A percentile compares a stretch with the other conserved stretches of the same genome.
These are phyloP conservation scores for Brachyhypopomus gauderio DNA, from an alignment of 2,113 vertebrate species.

Conservation along the genomic window DNA sequence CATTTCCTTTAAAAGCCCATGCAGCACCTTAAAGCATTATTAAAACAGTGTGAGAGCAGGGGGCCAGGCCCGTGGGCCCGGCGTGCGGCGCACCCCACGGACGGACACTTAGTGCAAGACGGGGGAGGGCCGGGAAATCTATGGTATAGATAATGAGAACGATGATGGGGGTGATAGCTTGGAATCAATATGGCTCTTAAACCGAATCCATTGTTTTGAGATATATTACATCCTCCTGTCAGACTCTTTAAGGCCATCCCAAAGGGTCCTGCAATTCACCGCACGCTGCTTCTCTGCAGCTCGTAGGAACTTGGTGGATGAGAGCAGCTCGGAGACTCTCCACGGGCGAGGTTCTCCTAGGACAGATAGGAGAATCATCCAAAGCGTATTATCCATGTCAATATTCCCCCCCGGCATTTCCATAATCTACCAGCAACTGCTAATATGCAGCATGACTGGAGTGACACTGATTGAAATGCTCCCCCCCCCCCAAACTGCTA, in stretches of 20 bases:
- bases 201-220: constrained; percentile 72
- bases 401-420: not conserved
- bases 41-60: constrained; percentile 54
- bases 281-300: constrained; percentile 30
- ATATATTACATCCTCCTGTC: constrained; percentile 70
- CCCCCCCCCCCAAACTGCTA: not conserved
- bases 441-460: not conserved
- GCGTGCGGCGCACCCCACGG: constrained; percentile 8
- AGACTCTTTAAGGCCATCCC: constrained; percentile 57
- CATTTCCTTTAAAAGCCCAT: constrained; percentile 63
- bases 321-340: not conserved
- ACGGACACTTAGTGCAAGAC: constrained; percentile 38
- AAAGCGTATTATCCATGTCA: constrained; percentile 9
- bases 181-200: constrained; percentile 70
- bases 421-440: not conserved
- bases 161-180: constrained; percentile 62
- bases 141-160: constrained; percentile 68
- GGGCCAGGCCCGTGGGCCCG: constrained; percentile 28
- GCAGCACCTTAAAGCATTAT: constrained; percentile 61
- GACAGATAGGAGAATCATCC: constrained; percentile 9
- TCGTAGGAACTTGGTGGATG: constrained; percentile 22
- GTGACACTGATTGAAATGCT: not conserved
- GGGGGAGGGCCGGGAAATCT: constrained; percentile 62
- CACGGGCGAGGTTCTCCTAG: constrained; percentile 17
- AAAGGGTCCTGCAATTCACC: constrained; percentile 29